phyloP scores from a whole-genome alignment of 37 sponge, comb jelly and placozoan species.

The Oopsacas minuta region DNA sequence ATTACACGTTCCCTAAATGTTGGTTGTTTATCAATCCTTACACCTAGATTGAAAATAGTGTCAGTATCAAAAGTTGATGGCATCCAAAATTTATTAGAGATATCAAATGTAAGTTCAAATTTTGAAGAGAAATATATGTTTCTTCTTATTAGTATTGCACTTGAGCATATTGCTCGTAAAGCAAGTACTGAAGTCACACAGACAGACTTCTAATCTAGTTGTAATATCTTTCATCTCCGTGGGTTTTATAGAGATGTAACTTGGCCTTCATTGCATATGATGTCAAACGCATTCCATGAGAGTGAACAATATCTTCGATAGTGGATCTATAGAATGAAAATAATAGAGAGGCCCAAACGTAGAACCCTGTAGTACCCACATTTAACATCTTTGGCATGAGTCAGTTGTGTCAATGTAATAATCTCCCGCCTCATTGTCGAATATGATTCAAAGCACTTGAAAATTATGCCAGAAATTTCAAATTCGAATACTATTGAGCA shows the following conservation, averaged over 20 bases:
- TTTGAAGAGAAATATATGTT: background rate
- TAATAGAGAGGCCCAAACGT: too few species aligned
- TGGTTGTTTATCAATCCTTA: background rate
- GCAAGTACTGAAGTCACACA: background rate
- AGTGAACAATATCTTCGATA: too few species aligned
- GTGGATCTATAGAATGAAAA: too few species aligned
- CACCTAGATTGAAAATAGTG: background rate
- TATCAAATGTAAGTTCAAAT: background rate
- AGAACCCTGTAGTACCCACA: too few species aligned
- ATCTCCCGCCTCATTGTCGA: too few species aligned
- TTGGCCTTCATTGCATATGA: background rate
- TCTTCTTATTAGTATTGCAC: background rate
- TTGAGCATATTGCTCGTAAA: background rate
- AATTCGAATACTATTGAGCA: background rate
- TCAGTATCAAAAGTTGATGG: background rate
- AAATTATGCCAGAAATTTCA: background rate
- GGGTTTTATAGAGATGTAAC: background rate
- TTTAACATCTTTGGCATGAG: too few species aligned
- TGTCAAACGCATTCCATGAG: too few species aligned
- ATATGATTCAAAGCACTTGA: too few species aligned
- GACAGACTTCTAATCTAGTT: background rate
- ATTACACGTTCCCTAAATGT: background rate
- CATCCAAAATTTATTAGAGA: background rate
- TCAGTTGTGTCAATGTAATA: too few species aligned
- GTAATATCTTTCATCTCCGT: background rate